A percentile compares a stretch with the other conserved stretches of the same genome.
phyloP scores from a whole-genome alignment of 2,888 invertebrate species.

The Nomada ruficornis region DNA sequence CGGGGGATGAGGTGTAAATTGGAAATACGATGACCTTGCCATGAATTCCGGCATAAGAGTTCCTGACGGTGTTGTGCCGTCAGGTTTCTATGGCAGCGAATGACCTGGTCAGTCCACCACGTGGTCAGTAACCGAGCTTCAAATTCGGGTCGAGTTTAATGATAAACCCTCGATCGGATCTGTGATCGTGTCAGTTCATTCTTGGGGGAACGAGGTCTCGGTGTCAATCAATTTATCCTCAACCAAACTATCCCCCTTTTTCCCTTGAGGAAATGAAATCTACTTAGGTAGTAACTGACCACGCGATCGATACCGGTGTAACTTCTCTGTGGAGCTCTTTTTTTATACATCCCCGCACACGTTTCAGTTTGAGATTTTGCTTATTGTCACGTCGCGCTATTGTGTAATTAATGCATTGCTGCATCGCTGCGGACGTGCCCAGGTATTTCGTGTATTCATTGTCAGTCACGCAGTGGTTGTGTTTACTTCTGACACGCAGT shows the following conservation, averaged over 20 bases:
- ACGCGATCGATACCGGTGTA: constrained; percentile 27
- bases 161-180: constrained; percentile 59
- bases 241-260: constrained; percentile 19
- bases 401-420: constrained; percentile 13
- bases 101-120: constrained; percentile 83
- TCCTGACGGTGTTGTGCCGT: constrained; percentile 79
- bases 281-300: neutral
- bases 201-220: constrained; percentile 41
- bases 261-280: constrained; percentile 4
- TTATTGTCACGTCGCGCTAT: neutral
- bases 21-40: constrained; percentile 77
- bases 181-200: constrained; percentile 46
- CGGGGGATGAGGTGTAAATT: constrained; percentile 46
- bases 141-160: constrained; percentile 69
- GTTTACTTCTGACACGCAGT: constrained; percentile 54
- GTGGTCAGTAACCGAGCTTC: constrained; percentile 78
- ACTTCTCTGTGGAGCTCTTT: neutral
- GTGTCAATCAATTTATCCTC: constrained; percentile 40
- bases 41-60: constrained; percentile 74
- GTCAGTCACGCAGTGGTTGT: constrained; percentile 52
- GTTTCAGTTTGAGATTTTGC: neutral
- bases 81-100: constrained; percentile 80
- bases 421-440: constrained; percentile 26
- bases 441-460: constrained; percentile 18
- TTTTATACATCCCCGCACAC: neutral